phyloP scores from a whole-genome alignment of 2,888 invertebrate species.

The Stratiomys singularior region DNA sequence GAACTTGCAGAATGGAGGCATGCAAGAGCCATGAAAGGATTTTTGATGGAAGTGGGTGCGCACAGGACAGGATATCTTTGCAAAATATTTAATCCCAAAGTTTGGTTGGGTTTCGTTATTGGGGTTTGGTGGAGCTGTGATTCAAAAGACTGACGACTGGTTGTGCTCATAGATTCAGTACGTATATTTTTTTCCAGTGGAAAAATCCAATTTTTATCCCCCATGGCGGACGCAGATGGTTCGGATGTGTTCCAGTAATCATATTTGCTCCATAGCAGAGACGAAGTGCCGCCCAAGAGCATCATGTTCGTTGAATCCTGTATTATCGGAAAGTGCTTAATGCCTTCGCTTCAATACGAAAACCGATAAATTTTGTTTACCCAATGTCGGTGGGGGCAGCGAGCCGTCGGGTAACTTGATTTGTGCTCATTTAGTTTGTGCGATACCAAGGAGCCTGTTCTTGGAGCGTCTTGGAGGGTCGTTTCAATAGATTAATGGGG shows the following conservation, averaged over 20 bases:
- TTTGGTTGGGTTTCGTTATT: neutral
- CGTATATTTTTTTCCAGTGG: constrained; percentile 24
- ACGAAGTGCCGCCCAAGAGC: constrained; percentile 44
- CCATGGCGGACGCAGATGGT: constrained; percentile 51
- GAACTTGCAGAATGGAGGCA: neutral
- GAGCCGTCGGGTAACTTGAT: neutral
- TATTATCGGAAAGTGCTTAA: constrained; percentile 52
- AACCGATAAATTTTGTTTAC: constrained; percentile 52
- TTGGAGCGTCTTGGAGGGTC: too few species aligned
- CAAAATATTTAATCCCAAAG: constrained; percentile 19
- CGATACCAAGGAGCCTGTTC: constrained; percentile 9
- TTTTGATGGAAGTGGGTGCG: constrained; percentile 20
- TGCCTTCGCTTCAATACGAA: constrained; percentile 48
- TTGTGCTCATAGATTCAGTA: neutral
- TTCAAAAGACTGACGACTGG: constrained; percentile 29
- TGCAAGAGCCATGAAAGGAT: constrained; percentile 35
- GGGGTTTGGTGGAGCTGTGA: constrained; percentile 8
- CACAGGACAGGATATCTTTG: neutral
- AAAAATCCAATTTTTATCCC: constrained; percentile 50
- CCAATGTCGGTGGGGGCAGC: constrained; percentile 3
- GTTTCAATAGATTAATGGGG: too few species aligned
- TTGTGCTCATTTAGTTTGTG: constrained; percentile 30
- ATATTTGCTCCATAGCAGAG: constrained; percentile 51
- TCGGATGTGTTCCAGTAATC: constrained; percentile 51
- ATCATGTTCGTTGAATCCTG: constrained; percentile 47